Conservation (phyloP, 2,797 vertebrate genomes). For the Pantherophis alleghaniensis region DNA sequence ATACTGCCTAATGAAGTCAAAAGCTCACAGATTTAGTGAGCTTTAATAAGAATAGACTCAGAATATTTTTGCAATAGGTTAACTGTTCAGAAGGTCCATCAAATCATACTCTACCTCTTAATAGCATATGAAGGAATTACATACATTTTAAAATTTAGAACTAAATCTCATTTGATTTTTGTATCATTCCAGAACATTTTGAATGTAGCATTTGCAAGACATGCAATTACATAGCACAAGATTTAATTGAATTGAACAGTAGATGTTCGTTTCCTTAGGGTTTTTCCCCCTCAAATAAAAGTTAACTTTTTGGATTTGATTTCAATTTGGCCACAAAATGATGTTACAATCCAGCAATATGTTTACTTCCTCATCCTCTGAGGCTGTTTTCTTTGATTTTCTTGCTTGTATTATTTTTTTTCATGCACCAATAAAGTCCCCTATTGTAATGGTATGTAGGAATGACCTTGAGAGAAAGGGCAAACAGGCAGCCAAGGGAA, state of each 20-base stretch:
- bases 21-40: neutral
- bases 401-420: too few relatives aligned
- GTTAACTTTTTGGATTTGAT: neutral
- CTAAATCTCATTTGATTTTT: neutral
- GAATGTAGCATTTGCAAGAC: neutral
- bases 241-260: neutral
- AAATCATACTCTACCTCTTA: neutral
- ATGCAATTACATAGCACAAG: neutral
- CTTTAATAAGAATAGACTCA: neutral
- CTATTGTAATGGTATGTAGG: neutral
- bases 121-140: too few relatives aligned
- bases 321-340: neutral
- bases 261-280: neutral
- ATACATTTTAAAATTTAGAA: neutral
- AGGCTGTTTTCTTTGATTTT: neutral
- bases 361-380: neutral
- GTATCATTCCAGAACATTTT: neutral
- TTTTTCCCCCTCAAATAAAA: neutral
- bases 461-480: neutral
- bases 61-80: neutral
- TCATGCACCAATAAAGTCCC: neutral
- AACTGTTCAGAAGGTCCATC: neutral
- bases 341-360: neutral
- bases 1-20: neutral
- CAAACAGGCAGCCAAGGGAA: too few relatives aligned